Evolutionary conservation across 2,113 vertebrate genomes (phyloP).

Genomic region (Electrona antarctica): DNA sequence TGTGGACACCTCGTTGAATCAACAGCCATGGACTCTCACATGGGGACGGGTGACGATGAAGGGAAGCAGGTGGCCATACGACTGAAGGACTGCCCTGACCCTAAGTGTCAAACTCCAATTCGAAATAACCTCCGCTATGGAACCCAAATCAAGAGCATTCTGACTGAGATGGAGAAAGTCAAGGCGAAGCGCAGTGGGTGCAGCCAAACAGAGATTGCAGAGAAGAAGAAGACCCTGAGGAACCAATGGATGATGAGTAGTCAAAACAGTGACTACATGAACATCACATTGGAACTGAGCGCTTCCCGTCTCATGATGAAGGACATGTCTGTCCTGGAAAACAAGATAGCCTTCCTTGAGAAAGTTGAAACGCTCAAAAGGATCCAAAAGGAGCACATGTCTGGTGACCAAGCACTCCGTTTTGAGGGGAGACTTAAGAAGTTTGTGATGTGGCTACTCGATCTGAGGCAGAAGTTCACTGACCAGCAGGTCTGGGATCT

Average conservation of each 20-base stretch:
- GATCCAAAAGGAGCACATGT: constrained; percentile 52
- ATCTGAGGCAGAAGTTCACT: constrained; percentile 74
- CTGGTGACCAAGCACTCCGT: rapidly evolving
- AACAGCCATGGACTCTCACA: constrained; percentile 84
- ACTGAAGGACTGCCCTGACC: constrained; percentile 89
- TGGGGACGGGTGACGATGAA: constrained; percentile 75
- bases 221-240: constrained; percentile 60
- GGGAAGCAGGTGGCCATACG: constrained; percentile 72
- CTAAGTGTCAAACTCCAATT: constrained; percentile 86
- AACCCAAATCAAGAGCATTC: constrained; percentile 82
- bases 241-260: constrained; percentile 14
- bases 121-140: constrained; percentile 91
- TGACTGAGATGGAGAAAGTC: constrained; percentile 87
- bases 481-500: constrained; percentile 87
- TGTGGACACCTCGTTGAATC: constrained; percentile 87
- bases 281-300: constrained; percentile 60
- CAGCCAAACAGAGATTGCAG: constrained; percentile 62
- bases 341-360: constrained; percentile 79
- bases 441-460: constrained; percentile 79
- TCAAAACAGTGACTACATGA: rapidly evolving
- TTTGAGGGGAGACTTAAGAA: constrained; percentile 63
- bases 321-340: constrained; percentile 81
- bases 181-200: constrained; percentile 84
- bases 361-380: constrained; percentile 72
- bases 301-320: constrained; percentile 60